Evolutionary conservation across 2,113 vertebrate genomes (phyloP).

Genomic region (Euleptes europaea): DNA sequence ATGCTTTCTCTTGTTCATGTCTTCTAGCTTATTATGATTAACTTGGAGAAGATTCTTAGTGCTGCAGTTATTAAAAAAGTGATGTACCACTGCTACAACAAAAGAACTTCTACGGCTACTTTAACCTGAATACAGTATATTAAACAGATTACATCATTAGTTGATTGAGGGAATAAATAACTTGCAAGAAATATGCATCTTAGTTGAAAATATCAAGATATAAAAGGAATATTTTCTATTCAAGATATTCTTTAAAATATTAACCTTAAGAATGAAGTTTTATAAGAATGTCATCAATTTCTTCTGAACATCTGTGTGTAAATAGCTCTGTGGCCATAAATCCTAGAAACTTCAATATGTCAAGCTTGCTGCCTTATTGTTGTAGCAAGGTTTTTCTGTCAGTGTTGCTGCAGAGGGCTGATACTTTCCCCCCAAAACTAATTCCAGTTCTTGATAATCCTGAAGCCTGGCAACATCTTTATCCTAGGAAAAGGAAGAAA

Average conservation of each 20-base stretch:
- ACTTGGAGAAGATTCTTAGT: neutral
- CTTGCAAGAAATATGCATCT: conserved; percentile 33
- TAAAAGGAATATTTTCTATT: conserved; percentile 52
- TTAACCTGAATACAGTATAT: neutral
- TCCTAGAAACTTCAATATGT: conserved; percentile 75
- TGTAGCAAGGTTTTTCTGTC: conserved; percentile 82
- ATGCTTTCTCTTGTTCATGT: neutral
- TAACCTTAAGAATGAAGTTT: conserved; percentile 59
- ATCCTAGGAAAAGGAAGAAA: conserved; percentile 74
- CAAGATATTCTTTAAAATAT: conserved; percentile 56
- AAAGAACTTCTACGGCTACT: neutral
- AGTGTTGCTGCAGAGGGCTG: conserved; percentile 64
- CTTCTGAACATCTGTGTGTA: conserved; percentile 20
- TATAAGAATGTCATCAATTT: neutral
- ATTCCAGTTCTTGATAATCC: conserved; percentile 91
- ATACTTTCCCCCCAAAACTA: conserved; percentile 78
- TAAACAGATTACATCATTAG: neutral
- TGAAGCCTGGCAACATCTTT: conserved; percentile 89
- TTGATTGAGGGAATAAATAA: neutral
- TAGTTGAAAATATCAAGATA: conserved; percentile 52
- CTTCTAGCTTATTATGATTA: neutral
- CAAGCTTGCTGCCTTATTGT: conserved; percentile 84
- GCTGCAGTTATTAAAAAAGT: neutral
- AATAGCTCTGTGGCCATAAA: neutral
- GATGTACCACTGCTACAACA: neutral